Evolutionary conservation across 30 jellyfish, hydroid and myxozoan species (phyloP).

Genomic region (Haliclystus octoradiatus): DNA sequence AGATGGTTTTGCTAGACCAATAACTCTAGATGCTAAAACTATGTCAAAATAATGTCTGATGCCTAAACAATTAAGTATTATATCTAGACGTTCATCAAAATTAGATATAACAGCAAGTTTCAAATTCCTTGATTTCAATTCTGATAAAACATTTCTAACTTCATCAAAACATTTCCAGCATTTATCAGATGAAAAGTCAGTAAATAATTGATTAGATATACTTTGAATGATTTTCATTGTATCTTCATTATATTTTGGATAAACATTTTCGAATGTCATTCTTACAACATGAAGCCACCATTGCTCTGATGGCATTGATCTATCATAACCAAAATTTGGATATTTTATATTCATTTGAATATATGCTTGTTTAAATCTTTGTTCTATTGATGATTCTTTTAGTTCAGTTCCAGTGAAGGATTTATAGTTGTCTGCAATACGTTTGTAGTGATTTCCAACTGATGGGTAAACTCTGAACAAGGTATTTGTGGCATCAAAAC

Average conservation of each 20-base stretch:
- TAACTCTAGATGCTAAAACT: background rate
- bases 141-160: background rate
- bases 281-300: conserved; percentile 14
- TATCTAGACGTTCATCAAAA: conserved; percentile 14
- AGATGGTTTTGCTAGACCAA: conserved; percentile 12
- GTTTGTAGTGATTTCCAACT: conserved; percentile 9
- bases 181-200: conserved; percentile 1
- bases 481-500: conserved; percentile 21
- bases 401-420: background rate
- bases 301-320: conserved; percentile 5
- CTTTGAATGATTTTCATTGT: background rate
- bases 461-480: background rate
- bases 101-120: conserved; percentile 17
- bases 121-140: background rate
- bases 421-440: conserved; percentile 3
- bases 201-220: background rate
- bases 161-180: conserved; percentile 10
- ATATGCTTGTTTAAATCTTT: background rate
- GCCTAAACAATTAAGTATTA: background rate
- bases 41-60: conserved; percentile 14
- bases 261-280: background rate
- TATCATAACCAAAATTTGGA: conserved; percentile 21
- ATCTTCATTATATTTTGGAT: background rate
- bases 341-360: background rate
- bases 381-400: background rate